These are phyloP conservation scores for Glandiceps talaboti DNA, from an alignment of 53 echinoderm and acorn worm species.

Conservation along the genomic window DNA sequence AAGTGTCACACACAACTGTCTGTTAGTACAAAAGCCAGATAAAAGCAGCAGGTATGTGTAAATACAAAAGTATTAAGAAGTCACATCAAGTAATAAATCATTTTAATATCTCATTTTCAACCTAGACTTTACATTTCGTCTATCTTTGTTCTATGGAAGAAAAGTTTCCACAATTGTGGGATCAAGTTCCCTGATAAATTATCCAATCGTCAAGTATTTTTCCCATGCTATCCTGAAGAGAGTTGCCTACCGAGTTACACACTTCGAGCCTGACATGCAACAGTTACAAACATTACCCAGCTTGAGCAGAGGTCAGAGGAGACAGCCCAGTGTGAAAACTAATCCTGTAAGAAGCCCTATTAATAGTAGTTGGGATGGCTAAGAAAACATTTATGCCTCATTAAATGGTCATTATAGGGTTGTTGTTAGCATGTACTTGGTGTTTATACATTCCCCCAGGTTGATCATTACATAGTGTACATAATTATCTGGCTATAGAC, in stretches of 20 bases:
- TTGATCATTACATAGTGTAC: neutral
- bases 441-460: neutral
- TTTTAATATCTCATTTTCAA: too few relatives aligned
- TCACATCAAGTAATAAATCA: too few relatives aligned
- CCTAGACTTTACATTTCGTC: too few relatives aligned
- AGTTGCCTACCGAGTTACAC: neutral
- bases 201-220: neutral
- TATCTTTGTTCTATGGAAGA: too few relatives aligned
- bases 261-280: neutral
- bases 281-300: neutral
- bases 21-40: too few relatives aligned
- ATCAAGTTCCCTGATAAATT: too few relatives aligned
- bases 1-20: too few relatives aligned
- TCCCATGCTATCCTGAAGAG: neutral
- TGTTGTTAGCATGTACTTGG: neutral
- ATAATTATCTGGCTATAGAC: too few relatives aligned
- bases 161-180: too few relatives aligned
- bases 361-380: neutral
- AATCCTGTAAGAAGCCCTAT: neutral
- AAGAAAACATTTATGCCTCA: neutral
- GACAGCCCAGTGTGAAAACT: neutral
- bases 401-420: neutral
- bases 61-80: too few relatives aligned
- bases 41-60: too few relatives aligned
- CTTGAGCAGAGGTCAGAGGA: too few relatives aligned